Base-by-base conservation (phyloP, 2,113 vertebrate genomes). In the Piprites chloris region DNA sequence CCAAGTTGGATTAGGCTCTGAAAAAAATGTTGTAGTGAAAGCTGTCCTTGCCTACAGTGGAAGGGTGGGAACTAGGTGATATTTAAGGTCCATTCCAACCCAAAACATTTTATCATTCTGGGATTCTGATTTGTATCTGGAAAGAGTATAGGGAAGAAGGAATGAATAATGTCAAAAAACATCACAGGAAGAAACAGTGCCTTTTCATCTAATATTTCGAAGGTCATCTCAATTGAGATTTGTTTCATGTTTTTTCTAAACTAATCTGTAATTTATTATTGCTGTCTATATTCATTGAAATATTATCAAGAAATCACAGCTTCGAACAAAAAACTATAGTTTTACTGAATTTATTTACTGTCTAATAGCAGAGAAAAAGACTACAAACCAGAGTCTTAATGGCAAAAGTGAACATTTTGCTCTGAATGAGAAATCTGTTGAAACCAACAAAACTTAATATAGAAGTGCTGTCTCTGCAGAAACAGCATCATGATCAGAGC, bases 381-480 rank as follows among this genome's bases (percentile, higher is more conserved):
- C 17, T 75, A 56, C 28, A 73, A 87, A 68, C 55, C 84, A n/a
- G 10, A 75, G 12, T 67, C 14, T 35, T 78, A 46, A 76, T 72
- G 35, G 30, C 88, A 59, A 6, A 78, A 91, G 46, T 55, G 42
- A 89, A 82, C 28, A 61, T 65, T 89, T 86, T 83, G 15, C 47
- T 90, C 21, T 50, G 5, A 56, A 21, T 56, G 15, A 87, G n/a
- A 87, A 92, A 49, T 85, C 13, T 75, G 22, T 67, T 90, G 73
- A 86, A 90, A 89, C 5, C 27, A 81, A 79, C 35, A 75, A 52
- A 84, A 90, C 35, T 84, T 62, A 50, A 66, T 50, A 84, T 1
- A 71, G 73, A 93, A 93, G 14, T 47, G 47, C 83, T 88, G 50
- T 55, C 42, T 76, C 72, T 90, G 90, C 90, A 95, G 83, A 84